Conservation (phyloP, 2,888 invertebrate species). For the Hofmannophila pseudospretella region DNA sequence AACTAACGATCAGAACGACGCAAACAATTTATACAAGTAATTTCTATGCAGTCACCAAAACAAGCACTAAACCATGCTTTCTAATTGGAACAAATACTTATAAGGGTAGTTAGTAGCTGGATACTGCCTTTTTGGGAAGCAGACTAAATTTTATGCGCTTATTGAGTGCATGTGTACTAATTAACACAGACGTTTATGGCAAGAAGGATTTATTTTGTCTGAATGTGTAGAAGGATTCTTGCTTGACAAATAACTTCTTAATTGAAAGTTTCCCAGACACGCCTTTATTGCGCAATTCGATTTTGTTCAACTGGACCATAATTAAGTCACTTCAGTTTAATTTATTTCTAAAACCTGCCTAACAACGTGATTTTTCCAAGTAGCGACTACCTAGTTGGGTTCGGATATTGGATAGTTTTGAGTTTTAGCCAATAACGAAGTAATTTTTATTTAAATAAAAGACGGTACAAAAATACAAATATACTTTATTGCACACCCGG, state of each 20-base stretch:
- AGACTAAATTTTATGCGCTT: conserved; percentile 31
- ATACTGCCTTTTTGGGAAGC: conserved; percentile 26
- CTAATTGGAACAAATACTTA: conserved; percentile 44
- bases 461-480: too few relatives aligned
- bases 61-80: conserved; percentile 33
- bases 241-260: conserved; percentile 35
- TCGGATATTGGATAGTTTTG: too few relatives aligned
- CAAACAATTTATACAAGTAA: conserved; percentile 27
- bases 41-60: conserved; percentile 29
- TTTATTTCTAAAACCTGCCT: too few relatives aligned
- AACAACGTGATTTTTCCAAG: too few relatives aligned
- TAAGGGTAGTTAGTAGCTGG: conserved; percentile 27
- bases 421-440: too few relatives aligned
- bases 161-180: conserved; percentile 43
- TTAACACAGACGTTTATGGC: conserved; percentile 37
- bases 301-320: conserved; percentile 1
- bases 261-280: conserved; percentile 48
- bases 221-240: conserved; percentile 13
- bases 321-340: not conserved
- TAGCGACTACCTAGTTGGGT: too few relatives aligned
- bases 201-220: conserved; percentile 10
- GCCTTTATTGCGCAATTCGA: conserved; percentile 19
- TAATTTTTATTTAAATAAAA: too few relatives aligned
- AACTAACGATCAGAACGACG: conserved; percentile 23
- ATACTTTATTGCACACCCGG: too few relatives aligned